These are phyloP conservation scores for Sphinx pinastri DNA, from an alignment of 2,888 invertebrate genomes.

Conservation along the genomic window DNA sequence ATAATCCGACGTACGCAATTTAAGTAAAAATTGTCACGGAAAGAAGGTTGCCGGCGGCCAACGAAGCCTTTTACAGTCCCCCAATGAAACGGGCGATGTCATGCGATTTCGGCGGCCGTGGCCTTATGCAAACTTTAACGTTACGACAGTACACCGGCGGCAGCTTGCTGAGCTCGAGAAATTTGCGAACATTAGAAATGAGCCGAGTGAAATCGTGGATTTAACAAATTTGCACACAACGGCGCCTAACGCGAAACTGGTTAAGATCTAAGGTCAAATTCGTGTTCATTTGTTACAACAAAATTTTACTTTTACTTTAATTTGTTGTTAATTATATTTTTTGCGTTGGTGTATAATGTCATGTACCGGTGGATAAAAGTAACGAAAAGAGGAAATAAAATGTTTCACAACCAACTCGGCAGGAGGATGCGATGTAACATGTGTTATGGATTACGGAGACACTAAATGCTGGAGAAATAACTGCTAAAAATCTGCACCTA, in stretches of 20 bases:
- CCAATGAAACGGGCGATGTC: conserved; percentile 45
- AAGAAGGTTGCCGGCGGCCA: conserved; percentile 39
- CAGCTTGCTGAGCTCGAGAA: conserved; percentile 39
- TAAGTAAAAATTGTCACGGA: conserved; percentile 43
- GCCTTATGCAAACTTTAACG: conserved; percentile 55
- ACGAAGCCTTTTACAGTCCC: conserved; percentile 40
- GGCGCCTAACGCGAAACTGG: conserved; percentile 15
- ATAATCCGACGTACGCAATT: conserved; percentile 43
- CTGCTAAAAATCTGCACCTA: neutral
- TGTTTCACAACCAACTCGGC: too few species aligned
- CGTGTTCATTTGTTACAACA: conserved; percentile 4
- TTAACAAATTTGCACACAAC: conserved; percentile 27
- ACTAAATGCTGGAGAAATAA: neutral
- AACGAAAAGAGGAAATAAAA: too few species aligned
- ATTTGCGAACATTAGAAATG: conserved; percentile 48
- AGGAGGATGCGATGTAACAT: too few species aligned
- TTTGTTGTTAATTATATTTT: neutral
- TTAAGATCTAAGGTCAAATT: conserved; percentile 14
- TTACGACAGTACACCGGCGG: conserved; percentile 46
- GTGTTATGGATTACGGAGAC: neutral
- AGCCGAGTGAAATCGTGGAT: conserved; percentile 31
- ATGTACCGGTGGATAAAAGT: too few species aligned
- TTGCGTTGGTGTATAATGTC: too few species aligned
- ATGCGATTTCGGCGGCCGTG: conserved; percentile 50
- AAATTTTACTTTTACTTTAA: conserved; percentile 5